Evolutionary conservation across 30 jellyfish, hydroid and myxozoan genomes (phyloP).

Genomic region (Pelagia noctiluca): DNA sequence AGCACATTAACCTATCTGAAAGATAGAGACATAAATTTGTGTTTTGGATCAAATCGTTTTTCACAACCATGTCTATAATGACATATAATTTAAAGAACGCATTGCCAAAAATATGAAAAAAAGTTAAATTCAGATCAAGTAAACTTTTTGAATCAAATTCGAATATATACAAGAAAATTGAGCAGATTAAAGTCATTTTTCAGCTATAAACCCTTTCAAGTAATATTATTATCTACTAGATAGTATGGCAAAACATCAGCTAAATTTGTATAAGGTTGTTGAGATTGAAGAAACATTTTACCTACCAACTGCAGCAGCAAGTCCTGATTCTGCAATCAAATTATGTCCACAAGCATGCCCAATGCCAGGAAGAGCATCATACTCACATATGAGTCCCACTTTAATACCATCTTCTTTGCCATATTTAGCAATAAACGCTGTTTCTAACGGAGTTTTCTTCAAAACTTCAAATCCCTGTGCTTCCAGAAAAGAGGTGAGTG

Average conservation of each 20-base stretch:
- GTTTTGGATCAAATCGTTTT: no score
- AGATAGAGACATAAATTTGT: no score
- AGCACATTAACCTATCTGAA: no score
- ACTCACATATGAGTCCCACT: conserved; percentile 81
- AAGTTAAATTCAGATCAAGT: no score
- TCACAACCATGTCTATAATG: no score
- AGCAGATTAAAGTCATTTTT: neutral
- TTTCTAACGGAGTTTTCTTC: conserved; percentile 66
- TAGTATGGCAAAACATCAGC: no score
- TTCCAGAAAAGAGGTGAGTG: conserved; percentile 61
- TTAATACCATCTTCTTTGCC: conserved; percentile 71
- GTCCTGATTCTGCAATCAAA: conserved; percentile 86
- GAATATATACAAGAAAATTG: neutral
- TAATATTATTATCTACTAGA: neutral
- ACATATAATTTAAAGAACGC: no score
- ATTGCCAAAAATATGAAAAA: no score
- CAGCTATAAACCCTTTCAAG: neutral
- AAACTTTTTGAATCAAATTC: no score
- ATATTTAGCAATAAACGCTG: conserved; percentile 75
- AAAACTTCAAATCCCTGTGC: conserved; percentile 69
- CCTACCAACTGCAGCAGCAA: conserved; percentile 77
- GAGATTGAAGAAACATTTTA: neutral
- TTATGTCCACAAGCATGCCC: conserved; percentile 94
- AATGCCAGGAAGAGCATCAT: conserved; percentile 88
- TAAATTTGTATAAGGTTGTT: neutral